Base-by-base conservation (phyloP, 2,113 vertebrate species). In the Tichodroma muraria region DNA sequence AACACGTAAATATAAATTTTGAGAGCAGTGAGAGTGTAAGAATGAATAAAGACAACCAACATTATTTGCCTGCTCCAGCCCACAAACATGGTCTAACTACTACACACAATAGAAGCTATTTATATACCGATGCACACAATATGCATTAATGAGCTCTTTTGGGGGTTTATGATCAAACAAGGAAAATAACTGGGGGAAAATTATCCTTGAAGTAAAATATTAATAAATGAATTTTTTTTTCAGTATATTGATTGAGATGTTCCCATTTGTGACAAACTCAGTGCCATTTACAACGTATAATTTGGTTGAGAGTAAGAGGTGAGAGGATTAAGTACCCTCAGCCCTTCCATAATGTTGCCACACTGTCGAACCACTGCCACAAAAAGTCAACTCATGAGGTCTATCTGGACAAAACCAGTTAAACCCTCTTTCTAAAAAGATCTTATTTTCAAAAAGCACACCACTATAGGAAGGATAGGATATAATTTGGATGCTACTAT, bases 111-210 rank as follows among this genome's bases (percentile, higher is more conserved):
- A 50, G 50, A 68, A 93, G 40, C 53, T 90, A 76, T 87, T 94
- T 93, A 88, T 81, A 63, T 44, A 40, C 54, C 61, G 27, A 79
- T 76, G 84, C 90, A 90, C 85, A 54, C 1, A 1, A 66, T 57
- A 80, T 0, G 1, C 80, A 64, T 80, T 88, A 84, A 95, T 76
- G 69, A 95, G 76, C 78, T 81, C 88, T 88, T 75, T 86, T 85
- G 47, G 82, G 89, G 77, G 57, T 64, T 91, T 90, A 64, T 13
- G 40, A 82, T 82, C 65, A 95, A 95, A 94, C 40, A 73, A 89
- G 73, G 25, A 61, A 59, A 88, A 80, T 35, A 90, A 79, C n/a
- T 25, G 7, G 3, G 3, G 31, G 27, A 5, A 37, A 50, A 31
- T 56, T 16, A 83, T 14, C 31, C 31, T 81, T 64, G 60, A 88